These are phyloP conservation scores for Parnassius glacialis DNA, from an alignment of 2,888 invertebrate genomes.

Conservation along the genomic window DNA sequence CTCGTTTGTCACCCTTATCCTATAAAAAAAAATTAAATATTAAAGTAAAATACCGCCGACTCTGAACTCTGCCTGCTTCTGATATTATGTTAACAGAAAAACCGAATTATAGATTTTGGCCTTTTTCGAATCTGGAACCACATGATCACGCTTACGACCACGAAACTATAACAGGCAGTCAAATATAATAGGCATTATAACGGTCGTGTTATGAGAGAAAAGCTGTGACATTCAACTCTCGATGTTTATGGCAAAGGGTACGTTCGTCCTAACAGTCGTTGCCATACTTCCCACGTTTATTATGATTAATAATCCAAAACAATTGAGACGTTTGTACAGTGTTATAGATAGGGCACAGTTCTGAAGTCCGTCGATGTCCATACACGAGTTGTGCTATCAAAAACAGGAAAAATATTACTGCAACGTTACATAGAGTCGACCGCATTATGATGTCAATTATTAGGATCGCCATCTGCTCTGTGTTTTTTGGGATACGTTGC, in stretches of 20 bases:
- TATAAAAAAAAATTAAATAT: too few relatives aligned
- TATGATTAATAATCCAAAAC: neutral
- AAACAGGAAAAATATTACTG: constrained; percentile 11
- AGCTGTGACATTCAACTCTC: neutral
- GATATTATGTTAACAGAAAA: too few relatives aligned
- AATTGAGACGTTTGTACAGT: neutral
- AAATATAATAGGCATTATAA: too few relatives aligned
- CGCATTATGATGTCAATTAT: constrained; percentile 6
- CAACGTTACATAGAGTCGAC: neutral
- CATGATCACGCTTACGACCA: too few relatives aligned
- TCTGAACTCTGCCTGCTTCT: too few relatives aligned
- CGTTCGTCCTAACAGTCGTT: too few relatives aligned
- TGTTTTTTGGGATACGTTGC: neutral
- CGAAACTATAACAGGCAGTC: too few relatives aligned
- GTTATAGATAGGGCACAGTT: constrained; percentile 2
- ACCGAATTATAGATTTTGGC: too few relatives aligned
- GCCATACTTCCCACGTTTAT: neutral
- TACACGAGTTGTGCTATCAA: neutral
- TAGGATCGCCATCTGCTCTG: neutral
- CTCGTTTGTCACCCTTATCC: too few relatives aligned
- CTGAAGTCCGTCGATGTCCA: neutral
- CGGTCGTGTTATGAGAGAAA: neutral
- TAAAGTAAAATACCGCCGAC: too few relatives aligned
- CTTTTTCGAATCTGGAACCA: too few relatives aligned
- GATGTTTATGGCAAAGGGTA: too few relatives aligned